phyloP scores from a whole-genome alignment of 2,797 vertebrate genomes.

The Cuniculus paca region DNA sequence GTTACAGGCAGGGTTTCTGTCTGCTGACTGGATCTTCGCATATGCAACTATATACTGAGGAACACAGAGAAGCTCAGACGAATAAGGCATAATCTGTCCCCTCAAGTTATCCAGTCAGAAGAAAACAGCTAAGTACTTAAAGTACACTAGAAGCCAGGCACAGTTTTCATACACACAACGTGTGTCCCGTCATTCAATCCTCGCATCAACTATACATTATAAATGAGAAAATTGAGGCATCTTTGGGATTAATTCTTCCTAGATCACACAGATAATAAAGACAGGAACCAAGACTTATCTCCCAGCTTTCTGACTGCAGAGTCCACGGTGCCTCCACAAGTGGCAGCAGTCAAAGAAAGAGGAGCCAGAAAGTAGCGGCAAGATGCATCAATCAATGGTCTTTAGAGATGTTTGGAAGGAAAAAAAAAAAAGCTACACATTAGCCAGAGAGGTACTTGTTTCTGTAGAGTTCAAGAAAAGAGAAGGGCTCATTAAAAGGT shows the following conservation, averaged over 20 bases:
- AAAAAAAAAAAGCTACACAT: background rate
- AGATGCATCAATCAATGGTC: background rate
- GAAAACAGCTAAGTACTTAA: background rate
- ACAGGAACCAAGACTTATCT: background rate
- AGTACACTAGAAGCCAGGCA: background rate
- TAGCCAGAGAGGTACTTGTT: background rate
- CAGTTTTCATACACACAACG: background rate
- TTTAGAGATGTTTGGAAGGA: background rate
- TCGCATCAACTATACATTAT: background rate
- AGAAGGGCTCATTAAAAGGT: background rate
- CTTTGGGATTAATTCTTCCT: background rate
- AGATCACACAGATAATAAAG: background rate
- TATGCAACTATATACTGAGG: background rate
- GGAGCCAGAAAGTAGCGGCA: background rate
- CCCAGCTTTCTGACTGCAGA: background rate
- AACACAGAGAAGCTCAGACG: background rate
- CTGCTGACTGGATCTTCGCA: background rate
- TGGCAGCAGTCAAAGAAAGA: background rate
- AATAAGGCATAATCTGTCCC: background rate
- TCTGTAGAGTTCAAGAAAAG: background rate
- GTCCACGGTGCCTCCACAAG: background rate
- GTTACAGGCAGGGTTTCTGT: background rate
- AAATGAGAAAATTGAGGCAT: background rate
- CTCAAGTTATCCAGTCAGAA: background rate
- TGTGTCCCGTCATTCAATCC: background rate